These are phyloP conservation scores for Eumerus sabulonum DNA, from an alignment of 2,888 invertebrate species.

Conservation along the genomic window DNA sequence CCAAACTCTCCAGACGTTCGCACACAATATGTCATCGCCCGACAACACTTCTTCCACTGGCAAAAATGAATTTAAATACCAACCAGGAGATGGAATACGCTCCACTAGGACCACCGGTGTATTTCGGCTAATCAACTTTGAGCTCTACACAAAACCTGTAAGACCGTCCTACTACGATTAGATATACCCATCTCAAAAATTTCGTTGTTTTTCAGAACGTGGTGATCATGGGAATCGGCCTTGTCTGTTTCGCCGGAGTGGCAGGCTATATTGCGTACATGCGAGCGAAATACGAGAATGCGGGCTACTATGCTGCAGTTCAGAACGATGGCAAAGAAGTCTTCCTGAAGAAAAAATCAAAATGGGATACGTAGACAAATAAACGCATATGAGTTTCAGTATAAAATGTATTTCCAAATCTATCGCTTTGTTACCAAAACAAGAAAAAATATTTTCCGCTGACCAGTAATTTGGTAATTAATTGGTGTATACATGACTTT, in stretches of 20 bases:
- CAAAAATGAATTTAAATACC: constrained; percentile 16
- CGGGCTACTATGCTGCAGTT: constrained; percentile 90
- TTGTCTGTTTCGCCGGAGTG: constrained; percentile 86
- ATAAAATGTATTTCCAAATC: constrained; percentile 66
- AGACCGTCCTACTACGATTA: constrained; percentile 74
- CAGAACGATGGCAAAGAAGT: constrained; percentile 88
- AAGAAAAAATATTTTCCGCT: constrained; percentile 35
- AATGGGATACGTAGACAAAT: constrained; percentile 82
- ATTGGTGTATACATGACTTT: constrained; percentile 40
- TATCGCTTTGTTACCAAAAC: constrained; percentile 40
- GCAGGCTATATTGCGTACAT: constrained; percentile 91
- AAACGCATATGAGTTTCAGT: constrained; percentile 52
- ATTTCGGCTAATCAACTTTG: constrained; percentile 92
- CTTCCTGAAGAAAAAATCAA: constrained; percentile 87
- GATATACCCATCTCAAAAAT: neutral
- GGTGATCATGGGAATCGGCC: constrained; percentile 89
- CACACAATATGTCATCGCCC: constrained; percentile 36
- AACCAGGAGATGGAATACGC: constrained; percentile 88
- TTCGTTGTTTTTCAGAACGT: constrained; percentile 84
- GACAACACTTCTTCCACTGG: constrained; percentile 11
- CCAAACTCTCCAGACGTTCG: neutral
- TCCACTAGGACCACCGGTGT: constrained; percentile 86
- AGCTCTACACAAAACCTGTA: constrained; percentile 93
- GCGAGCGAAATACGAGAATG: constrained; percentile 87
- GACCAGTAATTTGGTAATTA: constrained; percentile 35